Base-by-base conservation (phyloP, 2,113 vertebrate species). In the Percopsis transmontana region DNA sequence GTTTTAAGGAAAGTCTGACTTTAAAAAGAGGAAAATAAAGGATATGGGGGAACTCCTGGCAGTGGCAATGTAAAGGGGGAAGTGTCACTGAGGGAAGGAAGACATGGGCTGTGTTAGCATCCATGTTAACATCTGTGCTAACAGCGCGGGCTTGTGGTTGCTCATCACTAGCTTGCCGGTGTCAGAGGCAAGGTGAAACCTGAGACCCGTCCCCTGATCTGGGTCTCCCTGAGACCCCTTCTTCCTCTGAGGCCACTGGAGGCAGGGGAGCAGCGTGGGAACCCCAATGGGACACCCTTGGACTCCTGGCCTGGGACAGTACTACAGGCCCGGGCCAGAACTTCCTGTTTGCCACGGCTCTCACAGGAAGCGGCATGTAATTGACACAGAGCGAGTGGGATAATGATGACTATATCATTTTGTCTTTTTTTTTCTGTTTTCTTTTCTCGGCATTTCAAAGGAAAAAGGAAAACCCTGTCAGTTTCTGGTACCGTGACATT, bases 1-100 rank as follows among this genome's bases (percentile, higher is more conserved):
- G 91, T 93, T 94, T 94, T 94, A 94, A 89, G 93, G 92, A 94
- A 94, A 91, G 91, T 88, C 85, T 85, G 91, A 93, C 90, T 92
- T 84, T 85, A 85, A 77, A 85, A 78, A 75, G 73, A 77, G 72
- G 80, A 80, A 86, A 79, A 87, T 75, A 79, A 88, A 85, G 84
- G 87, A 86, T 85, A 74, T 82, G 84, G 85, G 85, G 88, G 86
- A 74, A 87, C 86, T 88, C 85, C 89, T 85, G 88, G 82, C 90
- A 91, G 88, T 85, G 88, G 89, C 89, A 85, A 85, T 82, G 87
- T 84, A 83, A 90, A 87, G 86, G 86, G 89, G 90, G 87, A 89
- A 76, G 82, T 88, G 87, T 89, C 87, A 87, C 88, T 90, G 89
- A 84, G 75, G 87, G 77, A 78, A 80, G 82, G 71, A 4, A 33